Percentiles rank a stretch among this genome's conserved stretches.
phyloP scores from a whole-genome alignment of 2,113 vertebrate species.

The Siniperca chuatsi region DNA sequence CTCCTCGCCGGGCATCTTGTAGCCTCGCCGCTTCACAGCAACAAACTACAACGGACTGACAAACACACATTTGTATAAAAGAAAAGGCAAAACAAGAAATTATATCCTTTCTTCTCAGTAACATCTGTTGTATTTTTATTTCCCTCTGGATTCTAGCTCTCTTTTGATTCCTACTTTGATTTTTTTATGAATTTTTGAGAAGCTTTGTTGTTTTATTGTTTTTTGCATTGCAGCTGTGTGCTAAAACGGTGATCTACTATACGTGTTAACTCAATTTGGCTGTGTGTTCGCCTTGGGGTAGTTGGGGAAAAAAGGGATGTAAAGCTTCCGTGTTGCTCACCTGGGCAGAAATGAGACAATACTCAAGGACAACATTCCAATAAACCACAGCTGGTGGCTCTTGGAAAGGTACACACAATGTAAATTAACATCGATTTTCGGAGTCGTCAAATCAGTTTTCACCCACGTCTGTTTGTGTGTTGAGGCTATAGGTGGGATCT shows the following conservation, averaged over 20 bases:
- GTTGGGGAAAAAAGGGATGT: constrained; percentile 9
- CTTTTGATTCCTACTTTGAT: constrained; percentile 50
- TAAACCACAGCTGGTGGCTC: constrained; percentile 33
- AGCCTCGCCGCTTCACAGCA: constrained; percentile 63
- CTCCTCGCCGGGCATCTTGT: constrained; percentile 60
- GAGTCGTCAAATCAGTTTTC: constrained; percentile 35
- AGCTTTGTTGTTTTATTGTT: constrained; percentile 50
- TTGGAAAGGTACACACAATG: constrained; percentile 42
- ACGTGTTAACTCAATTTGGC: constrained; percentile 68
- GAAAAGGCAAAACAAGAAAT: constrained; percentile 61
- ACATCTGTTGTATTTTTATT: constrained; percentile 73
- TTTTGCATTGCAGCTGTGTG: constrained; percentile 72
- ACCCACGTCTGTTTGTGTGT: constrained; percentile 67
- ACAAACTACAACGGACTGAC: constrained; percentile 69
- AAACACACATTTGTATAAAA: constrained; percentile 80
- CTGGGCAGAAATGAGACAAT: constrained; percentile 36
- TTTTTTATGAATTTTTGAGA: constrained; percentile 62
- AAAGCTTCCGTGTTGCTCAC: constrained; percentile 21
- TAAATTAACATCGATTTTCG: constrained; percentile 45
- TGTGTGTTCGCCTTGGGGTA: constrained; percentile 55
- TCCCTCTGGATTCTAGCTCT: constrained; percentile 52
- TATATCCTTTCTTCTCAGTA: constrained; percentile 75
- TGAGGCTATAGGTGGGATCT: constrained; percentile 69
- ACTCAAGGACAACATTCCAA: constrained; percentile 63
- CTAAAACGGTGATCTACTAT: constrained; percentile 69